These are phyloP conservation scores for Pelusios castaneus DNA, from an alignment of 2,113 vertebrate species.

Conservation along the genomic window DNA sequence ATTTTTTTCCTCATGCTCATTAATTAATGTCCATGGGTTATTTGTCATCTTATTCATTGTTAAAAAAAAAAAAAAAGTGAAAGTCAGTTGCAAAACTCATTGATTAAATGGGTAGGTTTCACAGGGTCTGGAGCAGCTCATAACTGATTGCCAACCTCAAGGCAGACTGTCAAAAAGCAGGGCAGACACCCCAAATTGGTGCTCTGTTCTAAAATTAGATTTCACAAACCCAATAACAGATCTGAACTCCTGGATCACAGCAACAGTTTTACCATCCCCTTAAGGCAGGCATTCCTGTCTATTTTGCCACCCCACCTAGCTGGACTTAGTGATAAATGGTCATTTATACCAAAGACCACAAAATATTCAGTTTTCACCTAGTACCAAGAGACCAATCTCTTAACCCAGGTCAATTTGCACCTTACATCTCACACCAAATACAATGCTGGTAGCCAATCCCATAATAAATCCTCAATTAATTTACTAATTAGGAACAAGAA, in stretches of 20 bases:
- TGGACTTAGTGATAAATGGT: not conserved
- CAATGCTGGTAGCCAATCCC: not conserved
- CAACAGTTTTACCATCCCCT: not conserved
- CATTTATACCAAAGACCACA: not conserved
- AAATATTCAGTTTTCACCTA: not conserved
- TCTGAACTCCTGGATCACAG: not conserved
- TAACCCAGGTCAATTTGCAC: not conserved
- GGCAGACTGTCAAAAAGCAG: not conserved
- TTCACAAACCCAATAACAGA: not conserved
- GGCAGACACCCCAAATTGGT: not conserved
- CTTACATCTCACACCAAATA: not conserved
- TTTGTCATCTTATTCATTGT: not conserved
- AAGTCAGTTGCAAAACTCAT: not conserved
- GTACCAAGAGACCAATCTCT: not conserved
- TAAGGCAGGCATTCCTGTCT: not conserved
- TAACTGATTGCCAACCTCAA: not conserved
- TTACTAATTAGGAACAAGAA: too few relatives aligned
- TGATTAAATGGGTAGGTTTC: not conserved
- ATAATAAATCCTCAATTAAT: not conserved
- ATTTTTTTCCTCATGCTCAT: not conserved
- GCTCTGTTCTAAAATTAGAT: not conserved
- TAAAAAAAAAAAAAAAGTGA: not conserved
- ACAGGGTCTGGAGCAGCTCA: not conserved
- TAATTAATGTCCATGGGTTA: not conserved
- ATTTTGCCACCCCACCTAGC: not conserved